These are phyloP conservation scores for Digitonthophagus gazella DNA, from an alignment of 2,888 invertebrate genomes.

Conservation along the genomic window DNA sequence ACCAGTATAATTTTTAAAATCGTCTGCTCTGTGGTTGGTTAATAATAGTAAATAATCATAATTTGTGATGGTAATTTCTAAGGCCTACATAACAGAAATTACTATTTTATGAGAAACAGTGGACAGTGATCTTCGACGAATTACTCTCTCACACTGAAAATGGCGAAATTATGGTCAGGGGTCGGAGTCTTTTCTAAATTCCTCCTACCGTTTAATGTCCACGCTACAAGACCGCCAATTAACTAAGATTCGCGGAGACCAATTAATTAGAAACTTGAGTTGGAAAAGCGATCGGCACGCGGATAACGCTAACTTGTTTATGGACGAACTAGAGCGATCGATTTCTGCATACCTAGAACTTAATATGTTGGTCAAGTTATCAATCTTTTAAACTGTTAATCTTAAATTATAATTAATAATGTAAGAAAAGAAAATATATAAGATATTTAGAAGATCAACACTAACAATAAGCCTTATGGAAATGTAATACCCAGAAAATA, in stretches of 20 bases:
- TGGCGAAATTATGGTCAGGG: background rate
- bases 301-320: background rate
- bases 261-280: background rate
- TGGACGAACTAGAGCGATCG: background rate
- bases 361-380: background rate
- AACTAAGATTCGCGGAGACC: background rate
- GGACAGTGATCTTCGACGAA: background rate
- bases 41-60: too few relatives aligned
- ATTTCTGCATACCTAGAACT: background rate
- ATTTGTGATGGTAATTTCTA: too few relatives aligned
- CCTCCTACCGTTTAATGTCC: background rate
- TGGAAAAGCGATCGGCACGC: background rate
- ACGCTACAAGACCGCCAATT: background rate
- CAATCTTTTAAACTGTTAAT: too few relatives aligned
- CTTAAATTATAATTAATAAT: too few relatives aligned
- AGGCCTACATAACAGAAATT: too few relatives aligned
- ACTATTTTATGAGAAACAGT: too few relatives aligned
- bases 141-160: background rate
- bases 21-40: too few relatives aligned
- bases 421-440: too few relatives aligned
- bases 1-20: too few relatives aligned
- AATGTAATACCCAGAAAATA: too few relatives aligned
- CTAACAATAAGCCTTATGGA: too few relatives aligned
- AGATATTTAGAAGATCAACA: too few relatives aligned
- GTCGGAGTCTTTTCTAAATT: background rate